Evolutionary conservation across 2,888 invertebrate species (phyloP), one percentile per base, ranked within the genome.

Genomic region (Cheilosia vulpina): DNA sequence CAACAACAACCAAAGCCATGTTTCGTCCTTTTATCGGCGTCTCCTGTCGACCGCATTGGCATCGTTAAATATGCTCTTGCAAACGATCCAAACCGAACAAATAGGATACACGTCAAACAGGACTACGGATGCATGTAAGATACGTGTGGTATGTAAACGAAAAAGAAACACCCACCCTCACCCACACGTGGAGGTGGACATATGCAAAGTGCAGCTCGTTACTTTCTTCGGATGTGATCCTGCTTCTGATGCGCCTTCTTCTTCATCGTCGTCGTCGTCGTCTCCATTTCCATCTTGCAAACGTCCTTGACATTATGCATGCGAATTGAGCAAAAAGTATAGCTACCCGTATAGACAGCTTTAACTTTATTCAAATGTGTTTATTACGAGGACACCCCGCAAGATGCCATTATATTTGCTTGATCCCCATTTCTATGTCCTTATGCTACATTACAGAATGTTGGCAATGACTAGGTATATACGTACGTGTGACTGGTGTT

Each of bases 261-360:
- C n/a, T 31, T 19, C 19, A 6, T 34, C 11, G 13, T 24, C 13
- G 1, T 43, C 9, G 3, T 60, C 9, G 11, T 13, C 24, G 7
- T 38, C 34, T 52, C 52, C 19, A 55, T 68, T 55, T 62, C n/a
- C 73, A 66, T 53, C 34, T 38, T 62, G 24, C 71, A 43, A 65
- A 21, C 50, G 80, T 76, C 84, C 84, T 85, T 85, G 84, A 76
- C 81, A 85, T 85, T 81, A 84, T 84, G 63, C 68, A 73, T 73
- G 66, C 19, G 47, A 82, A 47, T 52, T 17, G 38, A n/a, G 63
- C 15, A 41, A 55, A 52, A 58, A 65, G 34, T 7, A n/a, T 17
- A 2, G 17, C 17, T 34, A 43, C 24, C 5, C 52, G 7, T n/a
- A 58, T 55, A 68, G 11, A 3, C 43, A 66, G 43, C 31, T 76